These are phyloP conservation scores for Tarsius wallacei DNA, from an alignment of 2,797 vertebrate species.

Conservation along the genomic window DNA sequence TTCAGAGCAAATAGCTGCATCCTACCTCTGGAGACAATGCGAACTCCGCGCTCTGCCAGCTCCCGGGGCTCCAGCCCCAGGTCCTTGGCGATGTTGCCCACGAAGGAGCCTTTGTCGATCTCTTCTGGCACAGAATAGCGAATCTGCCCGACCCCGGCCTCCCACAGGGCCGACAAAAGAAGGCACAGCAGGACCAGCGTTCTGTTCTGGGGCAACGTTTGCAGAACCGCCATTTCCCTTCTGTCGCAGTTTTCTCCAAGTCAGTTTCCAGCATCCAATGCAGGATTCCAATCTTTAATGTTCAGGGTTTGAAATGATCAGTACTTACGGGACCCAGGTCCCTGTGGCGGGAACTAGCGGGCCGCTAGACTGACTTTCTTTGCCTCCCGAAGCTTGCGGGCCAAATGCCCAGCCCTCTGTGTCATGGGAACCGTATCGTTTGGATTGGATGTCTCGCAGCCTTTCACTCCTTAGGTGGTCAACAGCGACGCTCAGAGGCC, in stretches of 20 bases:
- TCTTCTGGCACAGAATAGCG: slow-evolving; percentile 94
- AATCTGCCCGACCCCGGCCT: slow-evolving; percentile 88
- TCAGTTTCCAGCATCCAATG: slow-evolving; percentile 25
- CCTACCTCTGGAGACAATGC: slow-evolving; percentile 88
- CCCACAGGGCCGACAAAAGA: slow-evolving; percentile 61
- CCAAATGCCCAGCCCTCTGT: slow-evolving; percentile 49
- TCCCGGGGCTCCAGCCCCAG: slow-evolving; percentile 85
- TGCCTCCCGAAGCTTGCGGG: not conserved
- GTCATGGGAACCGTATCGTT: not conserved
- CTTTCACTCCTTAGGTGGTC: slow-evolving; percentile 79
- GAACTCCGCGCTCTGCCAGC: slow-evolving; percentile 73
- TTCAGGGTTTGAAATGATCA: not conserved
- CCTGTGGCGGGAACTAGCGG: not conserved
- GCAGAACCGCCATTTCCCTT: slow-evolving; percentile 70
- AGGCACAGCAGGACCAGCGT: slow-evolving; percentile 61
- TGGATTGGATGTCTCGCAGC: not conserved
- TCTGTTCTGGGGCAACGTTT: not conserved
- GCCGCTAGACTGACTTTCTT: not conserved
- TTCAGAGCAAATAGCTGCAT: slow-evolving; percentile 90
- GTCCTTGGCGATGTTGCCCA: slow-evolving; percentile 94
- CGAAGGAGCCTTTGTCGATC: slow-evolving; percentile 92
- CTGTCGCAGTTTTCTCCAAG: slow-evolving; percentile 14
- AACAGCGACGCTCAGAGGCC: slow-evolving; percentile 89
- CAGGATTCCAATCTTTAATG: not conserved
- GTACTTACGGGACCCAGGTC: not conserved